Evolutionary conservation across 2,113 vertebrate genomes (phyloP).

Genomic region (Cephalopholis sonnerati): DNA sequence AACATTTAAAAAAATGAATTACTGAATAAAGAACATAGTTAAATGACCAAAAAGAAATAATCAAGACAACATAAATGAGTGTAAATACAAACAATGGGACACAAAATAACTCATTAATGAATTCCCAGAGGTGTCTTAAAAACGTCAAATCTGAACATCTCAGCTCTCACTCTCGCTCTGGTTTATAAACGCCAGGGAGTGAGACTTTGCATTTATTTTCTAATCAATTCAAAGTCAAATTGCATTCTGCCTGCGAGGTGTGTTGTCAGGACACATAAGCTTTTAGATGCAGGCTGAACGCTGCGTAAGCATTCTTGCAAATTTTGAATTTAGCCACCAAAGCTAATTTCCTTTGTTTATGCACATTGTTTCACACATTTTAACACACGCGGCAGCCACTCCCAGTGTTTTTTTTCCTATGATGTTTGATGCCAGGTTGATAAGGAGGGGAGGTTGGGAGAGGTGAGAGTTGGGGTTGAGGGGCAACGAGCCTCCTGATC

Average conservation of each 20-base stretch:
- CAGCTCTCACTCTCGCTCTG: not conserved
- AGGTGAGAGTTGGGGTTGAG: not conserved
- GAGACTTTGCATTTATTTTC: slow-evolving; percentile 47
- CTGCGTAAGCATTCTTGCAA: slow-evolving; percentile 43
- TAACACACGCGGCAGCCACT: not conserved
- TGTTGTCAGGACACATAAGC: slow-evolving; percentile 47
- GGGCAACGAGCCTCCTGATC: slow-evolving; percentile 22
- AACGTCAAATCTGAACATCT: slow-evolving; percentile 18
- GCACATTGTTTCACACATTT: slow-evolving; percentile 46
- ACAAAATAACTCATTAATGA: not conserved
- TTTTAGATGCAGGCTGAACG: slow-evolving; percentile 20
- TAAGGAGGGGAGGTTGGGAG: not conserved
- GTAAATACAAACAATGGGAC: not conserved
- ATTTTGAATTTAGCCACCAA: slow-evolving; percentile 49
- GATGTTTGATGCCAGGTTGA: slow-evolving; percentile 25
- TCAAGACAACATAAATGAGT: not conserved
- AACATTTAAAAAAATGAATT: no score
- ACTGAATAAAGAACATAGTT: not conserved
- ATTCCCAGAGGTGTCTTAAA: slow-evolving; percentile 9
- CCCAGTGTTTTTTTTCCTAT: not conserved
- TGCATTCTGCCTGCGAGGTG: slow-evolving; percentile 30
- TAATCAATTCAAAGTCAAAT: slow-evolving; percentile 54
- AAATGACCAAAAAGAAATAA: not conserved
- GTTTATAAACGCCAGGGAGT: slow-evolving; percentile 23
- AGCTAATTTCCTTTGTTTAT: slow-evolving; percentile 58